Evolutionary conservation across 2,113 vertebrate genomes (phyloP).

Genomic region (Copsychus sechellarum): DNA sequence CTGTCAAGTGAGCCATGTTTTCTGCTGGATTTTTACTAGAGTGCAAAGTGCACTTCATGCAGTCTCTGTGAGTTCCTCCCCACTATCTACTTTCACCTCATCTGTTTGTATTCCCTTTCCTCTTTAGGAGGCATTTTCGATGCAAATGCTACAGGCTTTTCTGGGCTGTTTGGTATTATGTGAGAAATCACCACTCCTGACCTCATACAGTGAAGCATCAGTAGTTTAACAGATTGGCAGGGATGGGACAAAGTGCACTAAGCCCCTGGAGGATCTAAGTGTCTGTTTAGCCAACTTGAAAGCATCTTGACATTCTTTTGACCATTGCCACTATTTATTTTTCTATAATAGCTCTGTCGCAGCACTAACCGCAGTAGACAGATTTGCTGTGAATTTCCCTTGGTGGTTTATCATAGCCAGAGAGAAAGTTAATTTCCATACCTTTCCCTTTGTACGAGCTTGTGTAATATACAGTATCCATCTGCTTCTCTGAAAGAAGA

Average conservation of each 20-base stretch:
- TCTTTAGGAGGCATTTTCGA: constrained; percentile 18
- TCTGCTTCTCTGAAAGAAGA: constrained; percentile 9
- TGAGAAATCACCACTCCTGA: constrained; percentile 58
- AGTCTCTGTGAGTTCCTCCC: background rate
- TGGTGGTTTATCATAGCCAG: constrained; percentile 51
- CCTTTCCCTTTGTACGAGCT: constrained; percentile 29
- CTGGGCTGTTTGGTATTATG: constrained; percentile 47
- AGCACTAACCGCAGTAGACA: constrained; percentile 32
- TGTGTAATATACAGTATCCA: background rate
- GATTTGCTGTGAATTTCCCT: constrained; percentile 49
- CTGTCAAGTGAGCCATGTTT: background rate
- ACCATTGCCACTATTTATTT: constrained; percentile 65
- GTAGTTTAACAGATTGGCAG: constrained; percentile 64
- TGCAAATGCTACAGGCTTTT: constrained; percentile 55
- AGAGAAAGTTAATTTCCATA: constrained; percentile 61
- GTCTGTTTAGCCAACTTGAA: constrained; percentile 57
- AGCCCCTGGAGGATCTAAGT: constrained; percentile 49
- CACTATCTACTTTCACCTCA: background rate
- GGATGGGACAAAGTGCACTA: background rate
- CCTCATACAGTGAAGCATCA: constrained; percentile 50
- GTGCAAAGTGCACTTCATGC: background rate
- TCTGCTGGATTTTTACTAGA: background rate
- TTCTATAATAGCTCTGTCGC: constrained; percentile 47
- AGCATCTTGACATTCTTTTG: constrained; percentile 62
- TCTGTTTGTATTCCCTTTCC: background rate